Evolutionary conservation across 2,113 vertebrate species (phyloP).

Genomic region (Erythrolamprus reginae): DNA sequence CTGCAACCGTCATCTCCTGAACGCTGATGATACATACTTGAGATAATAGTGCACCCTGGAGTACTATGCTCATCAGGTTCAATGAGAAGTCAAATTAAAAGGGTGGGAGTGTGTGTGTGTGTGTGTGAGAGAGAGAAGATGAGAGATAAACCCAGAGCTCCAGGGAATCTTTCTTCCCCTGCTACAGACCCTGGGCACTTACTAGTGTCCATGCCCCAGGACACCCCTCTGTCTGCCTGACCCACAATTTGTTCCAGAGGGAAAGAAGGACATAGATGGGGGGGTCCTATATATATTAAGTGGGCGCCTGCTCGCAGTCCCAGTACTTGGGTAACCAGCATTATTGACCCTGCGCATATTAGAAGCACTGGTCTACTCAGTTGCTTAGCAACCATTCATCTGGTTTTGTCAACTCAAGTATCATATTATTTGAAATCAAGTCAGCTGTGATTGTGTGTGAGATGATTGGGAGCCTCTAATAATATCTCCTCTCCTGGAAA

Average conservation of each 20-base stretch:
- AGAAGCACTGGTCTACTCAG: background rate
- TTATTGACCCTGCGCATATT: background rate
- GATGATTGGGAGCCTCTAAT: background rate
- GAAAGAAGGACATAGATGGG: background rate
- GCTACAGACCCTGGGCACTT: background rate
- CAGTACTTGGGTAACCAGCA: background rate
- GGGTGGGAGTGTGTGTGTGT: background rate
- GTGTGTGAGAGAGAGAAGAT: background rate
- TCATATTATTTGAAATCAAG: background rate
- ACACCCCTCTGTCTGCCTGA: background rate
- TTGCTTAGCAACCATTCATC: background rate
- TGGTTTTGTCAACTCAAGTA: background rate
- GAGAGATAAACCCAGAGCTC: background rate
- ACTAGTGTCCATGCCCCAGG: no score
- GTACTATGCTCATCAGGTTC: background rate
- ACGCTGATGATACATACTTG: fast-evolving
- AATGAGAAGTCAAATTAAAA: background rate
- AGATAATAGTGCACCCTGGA: background rate
- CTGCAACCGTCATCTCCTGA: background rate
- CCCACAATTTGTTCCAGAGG: background rate
- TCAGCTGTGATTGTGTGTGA: background rate
- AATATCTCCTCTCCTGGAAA: background rate
- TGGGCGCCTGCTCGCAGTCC: background rate
- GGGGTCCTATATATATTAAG: background rate
- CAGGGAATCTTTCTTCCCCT: background rate